A percentile compares a stretch with the other conserved stretches of the same genome.
Evolutionary conservation across 64 coral and sea anemone genomes (phyloP).

Genomic region (Anthopleura sola): DNA sequence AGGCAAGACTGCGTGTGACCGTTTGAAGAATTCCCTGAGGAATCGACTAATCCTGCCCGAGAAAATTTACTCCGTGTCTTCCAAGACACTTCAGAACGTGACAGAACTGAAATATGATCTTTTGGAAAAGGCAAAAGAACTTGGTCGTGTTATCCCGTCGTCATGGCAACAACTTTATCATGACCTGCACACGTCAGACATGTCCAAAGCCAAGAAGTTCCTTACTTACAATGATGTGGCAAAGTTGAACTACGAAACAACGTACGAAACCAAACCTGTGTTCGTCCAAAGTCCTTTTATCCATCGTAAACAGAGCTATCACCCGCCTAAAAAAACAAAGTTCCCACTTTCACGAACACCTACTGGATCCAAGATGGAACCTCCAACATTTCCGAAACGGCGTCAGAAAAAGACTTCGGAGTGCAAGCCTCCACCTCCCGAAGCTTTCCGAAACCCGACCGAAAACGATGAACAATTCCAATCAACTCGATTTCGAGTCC

Average conservation of each 20-base stretch:
- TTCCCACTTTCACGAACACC: background rate
- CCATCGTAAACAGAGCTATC: background rate
- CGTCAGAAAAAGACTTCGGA: background rate
- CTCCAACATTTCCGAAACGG: too few relatives aligned
- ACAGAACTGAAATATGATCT: conserved; percentile 24
- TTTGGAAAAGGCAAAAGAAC: conserved; percentile 10
- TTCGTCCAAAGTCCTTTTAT: background rate
- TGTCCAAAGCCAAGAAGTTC: conserved; percentile 33
- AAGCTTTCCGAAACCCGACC: background rate
- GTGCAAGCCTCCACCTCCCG: background rate
- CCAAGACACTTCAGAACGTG: conserved; percentile 41
- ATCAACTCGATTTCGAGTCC: background rate
- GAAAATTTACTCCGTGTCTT: conserved; percentile 40
- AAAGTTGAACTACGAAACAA: conserved; percentile 13
- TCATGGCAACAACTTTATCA: conserved; percentile 38
- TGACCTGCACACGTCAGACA: conserved; percentile 8
- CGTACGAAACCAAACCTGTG: background rate
- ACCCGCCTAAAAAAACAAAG: background rate
- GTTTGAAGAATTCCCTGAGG: background rate
- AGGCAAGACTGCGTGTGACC: background rate
- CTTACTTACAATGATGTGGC: conserved; percentile 28
- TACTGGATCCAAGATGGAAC: background rate
- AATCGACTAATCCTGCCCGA: conserved; percentile 33
- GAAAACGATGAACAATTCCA: background rate
- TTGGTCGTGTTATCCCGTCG: conserved; percentile 37